Evolutionary conservation across 2,113 vertebrate genomes (phyloP).

Genomic region (Lates calcarifer): DNA sequence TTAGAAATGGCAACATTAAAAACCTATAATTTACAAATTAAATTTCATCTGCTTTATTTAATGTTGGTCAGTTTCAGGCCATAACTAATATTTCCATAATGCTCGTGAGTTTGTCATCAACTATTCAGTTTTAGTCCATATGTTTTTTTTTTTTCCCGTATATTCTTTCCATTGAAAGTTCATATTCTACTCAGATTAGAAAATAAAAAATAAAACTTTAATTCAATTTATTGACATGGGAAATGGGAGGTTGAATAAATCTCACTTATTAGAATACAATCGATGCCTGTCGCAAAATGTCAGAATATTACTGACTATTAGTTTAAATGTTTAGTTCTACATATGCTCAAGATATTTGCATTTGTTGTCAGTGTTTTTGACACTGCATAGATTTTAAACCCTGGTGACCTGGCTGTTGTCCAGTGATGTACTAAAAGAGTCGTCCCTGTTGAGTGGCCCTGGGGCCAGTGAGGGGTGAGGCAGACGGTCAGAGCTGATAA

Average conservation of each 20-base stretch:
- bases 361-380: background rate
- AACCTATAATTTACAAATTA: background rate
- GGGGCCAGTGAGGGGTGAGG: background rate
- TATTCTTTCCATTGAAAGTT: background rate
- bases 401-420: background rate
- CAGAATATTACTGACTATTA: background rate
- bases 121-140: background rate
- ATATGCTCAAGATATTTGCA: background rate
- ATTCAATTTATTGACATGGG: too few relatives aligned
- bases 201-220: too few relatives aligned
- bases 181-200: background rate
- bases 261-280: too few relatives aligned
- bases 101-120: too few relatives aligned
- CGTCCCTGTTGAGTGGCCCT: background rate
- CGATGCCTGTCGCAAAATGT: background rate
- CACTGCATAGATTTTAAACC: background rate
- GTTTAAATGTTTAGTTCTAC: background rate
- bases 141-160: background rate
- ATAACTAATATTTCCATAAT: background rate
- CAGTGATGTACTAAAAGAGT: background rate
- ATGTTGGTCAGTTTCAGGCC: background rate
- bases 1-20: background rate
- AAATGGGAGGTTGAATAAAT: too few relatives aligned
- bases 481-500: slow-evolving; percentile 18
- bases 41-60: too few relatives aligned